Base-by-base conservation (phyloP, 1,140 invertebrate genomes). In the Listronotus oregonensis region DNA sequence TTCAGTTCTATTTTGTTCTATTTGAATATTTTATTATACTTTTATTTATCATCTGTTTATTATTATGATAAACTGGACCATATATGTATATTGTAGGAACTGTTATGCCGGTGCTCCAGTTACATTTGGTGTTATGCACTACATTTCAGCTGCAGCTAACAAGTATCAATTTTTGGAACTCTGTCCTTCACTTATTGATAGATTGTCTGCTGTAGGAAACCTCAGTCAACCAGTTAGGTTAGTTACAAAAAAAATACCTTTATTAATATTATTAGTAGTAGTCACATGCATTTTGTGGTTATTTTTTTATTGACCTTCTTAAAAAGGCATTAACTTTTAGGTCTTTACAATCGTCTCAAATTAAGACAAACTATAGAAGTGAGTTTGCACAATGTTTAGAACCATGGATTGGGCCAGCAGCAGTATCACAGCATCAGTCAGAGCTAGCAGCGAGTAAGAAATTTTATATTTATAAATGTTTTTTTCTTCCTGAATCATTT, bases 131-230 rank as follows among this genome's bases (percentile, higher is more conserved):
- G 67, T 77, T 90, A 47, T 89, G 88, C 76, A 86, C 87, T 27
- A 85, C 84, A 2, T 89, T 90, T 73, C 85, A 2, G 85, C 83
- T 56, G 82, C 86, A 3, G 86, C 87, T 3, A 89, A 85, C 58
- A 89, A 89, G 71, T 89, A 88, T 74, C 87, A 90, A 72, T 89
- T 90, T 77, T 80, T 90, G 8, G 87, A 90, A 67, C 76, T 90
- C 49, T 87, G 84, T 11, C 87, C 88, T 65, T 83, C 83, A 10
- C 84, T 90, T 78, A 82, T 90, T 65, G 88, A 89, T 40, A 78
- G 88, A 46, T 75, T 90, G 17, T 79, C 82, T 18, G 82, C 84
- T 40, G 86, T 90, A 21, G 84, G 87, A 0, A 86, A 88, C 71
- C 77, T 89, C 6, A 85, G 85, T n/a, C 86, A 89, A 71, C 85